phyloP scores from a whole-genome alignment of 2,888 invertebrate genomes.

The Synergus itoensis region DNA sequence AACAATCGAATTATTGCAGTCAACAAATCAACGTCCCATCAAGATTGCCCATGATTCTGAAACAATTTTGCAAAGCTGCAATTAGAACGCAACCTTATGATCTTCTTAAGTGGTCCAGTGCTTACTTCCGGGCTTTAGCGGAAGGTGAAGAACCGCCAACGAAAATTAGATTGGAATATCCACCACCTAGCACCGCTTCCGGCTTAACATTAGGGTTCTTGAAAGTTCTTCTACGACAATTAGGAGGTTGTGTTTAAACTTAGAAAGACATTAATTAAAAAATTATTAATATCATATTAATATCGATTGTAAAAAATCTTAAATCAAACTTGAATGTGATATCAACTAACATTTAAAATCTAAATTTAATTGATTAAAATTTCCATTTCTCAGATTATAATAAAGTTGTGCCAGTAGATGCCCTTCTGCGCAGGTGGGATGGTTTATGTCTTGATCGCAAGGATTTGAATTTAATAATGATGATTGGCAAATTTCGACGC shows the following conservation, averaged over 20 bases:
- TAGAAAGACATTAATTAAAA: not conserved
- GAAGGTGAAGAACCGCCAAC: conserved; percentile 89
- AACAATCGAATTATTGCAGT: conserved; percentile 84
- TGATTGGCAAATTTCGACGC: conserved; percentile 85
- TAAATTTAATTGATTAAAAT: not conserved
- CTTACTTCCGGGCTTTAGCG: conserved; percentile 89
- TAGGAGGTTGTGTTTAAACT: conserved; percentile 75
- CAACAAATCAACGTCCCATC: conserved; percentile 90
- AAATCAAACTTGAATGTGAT: not conserved
- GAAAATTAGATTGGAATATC: conserved; percentile 88
- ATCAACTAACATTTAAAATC: not conserved
- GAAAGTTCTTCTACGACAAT: conserved; percentile 88
- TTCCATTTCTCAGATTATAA: conserved; percentile 67
- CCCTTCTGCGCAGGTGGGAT: conserved; percentile 81
- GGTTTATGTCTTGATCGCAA: conserved; percentile 83
- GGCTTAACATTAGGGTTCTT: conserved; percentile 90
- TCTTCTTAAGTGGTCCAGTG: conserved; percentile 89
- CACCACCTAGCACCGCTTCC: conserved; percentile 84
- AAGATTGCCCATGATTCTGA: conserved; percentile 89
- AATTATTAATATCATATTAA: not conserved
- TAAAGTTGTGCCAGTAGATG: conserved; percentile 70
- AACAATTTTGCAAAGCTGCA: conserved; percentile 94
- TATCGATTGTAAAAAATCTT: not conserved
- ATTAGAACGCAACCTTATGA: conserved; percentile 94
- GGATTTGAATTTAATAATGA: conserved; percentile 84